Conservation (phyloP, 2,888 invertebrate species). For the Hypena proboscidalis region DNA sequence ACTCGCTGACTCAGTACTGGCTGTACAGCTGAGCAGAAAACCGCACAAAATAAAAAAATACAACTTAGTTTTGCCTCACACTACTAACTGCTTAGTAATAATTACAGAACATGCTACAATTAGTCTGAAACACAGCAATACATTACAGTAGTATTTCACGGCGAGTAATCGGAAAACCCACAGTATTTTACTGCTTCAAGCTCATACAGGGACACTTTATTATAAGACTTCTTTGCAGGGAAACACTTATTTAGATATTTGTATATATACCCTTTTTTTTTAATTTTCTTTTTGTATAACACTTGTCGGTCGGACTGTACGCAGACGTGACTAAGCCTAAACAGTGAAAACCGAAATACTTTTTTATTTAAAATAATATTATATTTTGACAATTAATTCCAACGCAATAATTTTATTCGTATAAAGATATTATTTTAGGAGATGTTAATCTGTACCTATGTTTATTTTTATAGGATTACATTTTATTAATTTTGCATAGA, state of each 20-base stretch:
- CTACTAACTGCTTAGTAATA: no score
- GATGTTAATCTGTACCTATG: conserved; percentile 63
- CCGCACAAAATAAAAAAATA: no score
- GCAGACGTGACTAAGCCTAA: conserved; percentile 75
- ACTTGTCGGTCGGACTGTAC: conserved; percentile 58
- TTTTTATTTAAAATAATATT: conserved; percentile 77
- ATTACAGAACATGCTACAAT: no score
- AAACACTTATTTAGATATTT: no score
- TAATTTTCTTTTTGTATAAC: conserved; percentile 15
- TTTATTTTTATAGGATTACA: conserved; percentile 46
- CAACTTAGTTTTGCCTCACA: no score
- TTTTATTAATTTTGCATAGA: conserved; percentile 47
- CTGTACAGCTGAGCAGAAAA: conserved; percentile 46
- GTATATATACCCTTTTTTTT: conserved; percentile 4
- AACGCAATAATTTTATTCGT: conserved; percentile 77
- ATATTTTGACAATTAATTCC: conserved; percentile 74
- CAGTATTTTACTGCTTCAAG: no score
- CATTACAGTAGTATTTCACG: no score
- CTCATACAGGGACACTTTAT: no score
- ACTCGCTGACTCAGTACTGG: conserved; percentile 77
- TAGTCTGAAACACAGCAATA: no score
- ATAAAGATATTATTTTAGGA: conserved; percentile 79
- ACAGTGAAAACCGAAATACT: conserved; percentile 62
- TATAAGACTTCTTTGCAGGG: no score
- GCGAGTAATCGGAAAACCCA: no score